Evolutionary conservation across 2,888 invertebrate genomes (phyloP).

Genomic region (Entomobrya multifasciata): DNA sequence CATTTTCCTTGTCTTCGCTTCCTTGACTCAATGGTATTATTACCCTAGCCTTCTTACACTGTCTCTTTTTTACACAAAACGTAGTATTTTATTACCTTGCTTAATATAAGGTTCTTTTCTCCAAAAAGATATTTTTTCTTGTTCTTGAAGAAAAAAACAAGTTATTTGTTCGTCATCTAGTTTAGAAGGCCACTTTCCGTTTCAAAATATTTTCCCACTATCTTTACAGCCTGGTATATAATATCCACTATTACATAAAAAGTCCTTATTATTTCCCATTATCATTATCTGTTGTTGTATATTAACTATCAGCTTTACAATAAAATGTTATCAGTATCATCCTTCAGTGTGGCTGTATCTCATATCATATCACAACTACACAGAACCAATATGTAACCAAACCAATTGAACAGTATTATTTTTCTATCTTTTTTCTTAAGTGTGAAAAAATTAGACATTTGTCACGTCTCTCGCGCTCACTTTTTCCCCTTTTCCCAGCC

Average conservation of each 20-base stretch:
- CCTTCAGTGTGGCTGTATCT: not conserved
- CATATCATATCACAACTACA: not conserved
- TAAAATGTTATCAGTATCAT: not conserved
- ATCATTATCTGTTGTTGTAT: not conserved
- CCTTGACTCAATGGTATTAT: not conserved
- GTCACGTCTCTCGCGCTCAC: constrained; percentile 59
- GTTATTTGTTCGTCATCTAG: constrained; percentile 15
- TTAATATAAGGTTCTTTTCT: not conserved
- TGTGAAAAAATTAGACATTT: constrained; percentile 72
- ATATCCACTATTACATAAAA: no score
- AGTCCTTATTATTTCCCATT: constrained; percentile 27
- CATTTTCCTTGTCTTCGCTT: no score
- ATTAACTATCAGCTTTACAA: constrained; percentile 19
- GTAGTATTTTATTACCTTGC: constrained; percentile 50
- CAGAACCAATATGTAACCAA: constrained; percentile 33
- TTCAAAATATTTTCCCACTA: constrained; percentile 25
- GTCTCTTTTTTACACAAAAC: constrained; percentile 18
- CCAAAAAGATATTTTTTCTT: constrained; percentile 32
- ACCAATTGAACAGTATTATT: constrained; percentile 46
- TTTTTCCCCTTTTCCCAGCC: constrained; percentile 28
- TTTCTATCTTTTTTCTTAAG: constrained; percentile 27
- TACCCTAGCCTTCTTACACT: not conserved
- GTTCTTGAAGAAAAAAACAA: constrained; percentile 35
- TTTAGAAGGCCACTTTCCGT: constrained; percentile 3
- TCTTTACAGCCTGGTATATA: no score